Evolutionary conservation across 2,113 vertebrate species (phyloP).

Genomic region (Epinephelus cyanopodus): DNA sequence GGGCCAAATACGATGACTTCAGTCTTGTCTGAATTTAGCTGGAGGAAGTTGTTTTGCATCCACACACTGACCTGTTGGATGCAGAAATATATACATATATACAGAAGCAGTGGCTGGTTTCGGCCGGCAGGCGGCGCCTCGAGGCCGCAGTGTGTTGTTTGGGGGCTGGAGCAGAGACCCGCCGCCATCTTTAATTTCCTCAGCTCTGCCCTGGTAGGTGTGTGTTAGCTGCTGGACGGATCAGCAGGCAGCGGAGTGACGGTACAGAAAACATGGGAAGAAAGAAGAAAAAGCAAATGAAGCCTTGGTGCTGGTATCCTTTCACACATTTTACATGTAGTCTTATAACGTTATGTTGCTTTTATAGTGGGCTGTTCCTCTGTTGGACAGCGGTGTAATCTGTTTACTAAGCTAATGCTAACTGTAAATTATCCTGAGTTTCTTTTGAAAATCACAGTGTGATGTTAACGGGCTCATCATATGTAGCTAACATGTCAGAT

Average conservation of each 20-base stretch:
- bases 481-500: not conserved
- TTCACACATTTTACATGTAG: slow-evolving; percentile 42
- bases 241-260: not conserved
- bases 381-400: not conserved
- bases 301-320: slow-evolving; percentile 98
- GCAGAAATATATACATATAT: too few relatives aligned
- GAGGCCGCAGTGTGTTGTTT: not conserved
- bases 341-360: not conserved
- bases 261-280: slow-evolving; percentile 86
- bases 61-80: too few relatives aligned
- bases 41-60: too few relatives aligned
- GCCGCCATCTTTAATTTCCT: slow-evolving; percentile 56
- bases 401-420: not conserved
- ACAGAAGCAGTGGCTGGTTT: too few relatives aligned
- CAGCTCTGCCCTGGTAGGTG: not conserved
- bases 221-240: not conserved
- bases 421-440: not conserved
- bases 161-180: not conserved
- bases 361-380: not conserved
- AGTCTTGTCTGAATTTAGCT: too few relatives aligned
- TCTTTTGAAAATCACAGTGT: not conserved
- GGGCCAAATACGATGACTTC: too few relatives aligned
- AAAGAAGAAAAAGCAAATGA: slow-evolving; percentile 98
- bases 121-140: too few relatives aligned
- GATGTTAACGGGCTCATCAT: not conserved